Conservation (phyloP, 2,113 vertebrate genomes). For the Piprites chloris region DNA sequence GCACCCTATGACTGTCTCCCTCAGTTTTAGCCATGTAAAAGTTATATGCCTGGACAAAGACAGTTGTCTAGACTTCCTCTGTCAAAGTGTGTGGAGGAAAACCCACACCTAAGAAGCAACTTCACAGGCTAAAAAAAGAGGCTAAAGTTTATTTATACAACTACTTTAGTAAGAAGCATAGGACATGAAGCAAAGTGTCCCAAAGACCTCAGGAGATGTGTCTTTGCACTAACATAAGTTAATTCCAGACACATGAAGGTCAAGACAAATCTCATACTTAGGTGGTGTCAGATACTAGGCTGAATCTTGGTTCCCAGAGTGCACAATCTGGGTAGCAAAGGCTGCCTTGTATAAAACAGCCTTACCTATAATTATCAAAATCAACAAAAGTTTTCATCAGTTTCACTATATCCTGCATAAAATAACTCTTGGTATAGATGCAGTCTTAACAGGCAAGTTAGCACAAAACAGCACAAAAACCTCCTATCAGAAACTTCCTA, state of each 20-base stretch:
- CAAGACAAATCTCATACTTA: not conserved
- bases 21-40: not conserved
- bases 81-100: not conserved
- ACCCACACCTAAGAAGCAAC: not conserved
- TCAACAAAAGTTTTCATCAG: not conserved
- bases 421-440: not conserved
- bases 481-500: not conserved
- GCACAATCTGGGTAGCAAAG: not conserved
- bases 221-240: not conserved
- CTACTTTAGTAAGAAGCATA: not conserved
- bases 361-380: not conserved
- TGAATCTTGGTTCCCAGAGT: not conserved
- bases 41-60: not conserved
- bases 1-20: rapidly evolving
- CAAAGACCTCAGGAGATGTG: not conserved
- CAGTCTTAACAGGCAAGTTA: not conserved
- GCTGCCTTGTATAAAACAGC: not conserved
- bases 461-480: not conserved
- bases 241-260: not conserved
- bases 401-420: not conserved
- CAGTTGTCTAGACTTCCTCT: not conserved
- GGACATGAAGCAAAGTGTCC: not conserved
- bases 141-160: not conserved
- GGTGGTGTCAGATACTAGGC: not conserved
- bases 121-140: not conserved